A percentile compares a stretch with the other conserved stretches of the same genome.
phyloP scores from a whole-genome alignment of 2,113 vertebrate species.

The Catharus minimus region DNA sequence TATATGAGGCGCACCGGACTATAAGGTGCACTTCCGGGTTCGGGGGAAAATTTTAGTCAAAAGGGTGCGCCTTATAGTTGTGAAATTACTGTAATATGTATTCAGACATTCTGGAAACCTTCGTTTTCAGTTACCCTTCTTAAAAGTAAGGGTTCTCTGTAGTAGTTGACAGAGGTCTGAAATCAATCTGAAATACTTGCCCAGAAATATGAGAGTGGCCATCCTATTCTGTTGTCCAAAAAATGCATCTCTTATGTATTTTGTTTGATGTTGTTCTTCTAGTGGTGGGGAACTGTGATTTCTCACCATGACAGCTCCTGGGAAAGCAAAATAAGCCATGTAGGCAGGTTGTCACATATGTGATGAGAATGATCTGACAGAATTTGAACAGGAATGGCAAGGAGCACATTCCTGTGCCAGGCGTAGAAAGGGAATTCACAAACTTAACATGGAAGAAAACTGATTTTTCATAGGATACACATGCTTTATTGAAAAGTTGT shows the following conservation, averaged over 20 bases:
- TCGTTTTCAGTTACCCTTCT: not conserved
- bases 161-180: not conserved
- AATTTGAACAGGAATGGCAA: not conserved
- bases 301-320: not conserved
- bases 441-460: not conserved
- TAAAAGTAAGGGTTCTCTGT: not conserved
- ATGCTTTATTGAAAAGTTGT: not conserved
- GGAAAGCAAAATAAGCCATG: not conserved
- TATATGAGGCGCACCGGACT: no score
- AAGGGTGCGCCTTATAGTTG: no score
- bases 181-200: not conserved
- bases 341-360: not conserved
- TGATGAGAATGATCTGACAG: not conserved
- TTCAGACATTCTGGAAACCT: not conserved
- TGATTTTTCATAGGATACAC: not conserved
- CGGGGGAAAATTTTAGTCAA: no score
- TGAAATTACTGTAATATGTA: no score
- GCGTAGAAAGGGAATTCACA: not conserved
- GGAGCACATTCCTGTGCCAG: not conserved
- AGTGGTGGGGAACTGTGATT: not conserved
- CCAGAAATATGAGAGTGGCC: not conserved
- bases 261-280: not conserved
- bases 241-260: not conserved
- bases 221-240: not conserved
- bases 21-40: no score